Evolutionary conservation across 2,797 vertebrate genomes (phyloP).

Genomic region (Apodemus agrarius): DNA sequence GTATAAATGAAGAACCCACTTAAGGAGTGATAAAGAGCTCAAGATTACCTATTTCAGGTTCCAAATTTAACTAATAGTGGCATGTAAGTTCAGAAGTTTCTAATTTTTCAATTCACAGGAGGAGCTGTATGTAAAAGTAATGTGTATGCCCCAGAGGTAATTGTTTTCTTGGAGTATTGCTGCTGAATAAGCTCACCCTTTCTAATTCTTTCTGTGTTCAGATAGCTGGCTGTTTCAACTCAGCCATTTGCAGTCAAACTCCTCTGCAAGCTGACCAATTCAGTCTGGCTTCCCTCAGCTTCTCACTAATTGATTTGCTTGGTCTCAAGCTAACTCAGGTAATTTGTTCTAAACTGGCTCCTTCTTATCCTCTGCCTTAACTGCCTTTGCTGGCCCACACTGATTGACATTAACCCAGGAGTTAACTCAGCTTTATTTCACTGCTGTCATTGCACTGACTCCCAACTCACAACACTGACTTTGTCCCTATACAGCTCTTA

Average conservation of each 20-base stretch:
- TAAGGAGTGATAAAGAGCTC: not conserved
- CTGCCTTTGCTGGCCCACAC: not conserved
- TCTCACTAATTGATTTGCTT: not conserved
- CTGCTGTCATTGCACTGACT: not conserved
- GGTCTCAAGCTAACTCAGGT: not conserved
- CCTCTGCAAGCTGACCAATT: not conserved
- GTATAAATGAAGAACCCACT: not conserved
- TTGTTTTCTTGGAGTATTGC: not conserved
- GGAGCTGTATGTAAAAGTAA: not conserved
- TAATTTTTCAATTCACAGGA: not conserved
- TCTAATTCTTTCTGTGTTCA: not conserved
- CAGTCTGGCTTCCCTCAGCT: not conserved
- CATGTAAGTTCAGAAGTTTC: constrained; percentile 31
- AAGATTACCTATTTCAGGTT: not conserved
- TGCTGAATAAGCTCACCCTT: not conserved
- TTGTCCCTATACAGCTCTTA: not conserved
- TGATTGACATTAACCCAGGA: not conserved
- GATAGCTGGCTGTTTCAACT: not conserved
- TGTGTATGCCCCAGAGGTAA: not conserved
- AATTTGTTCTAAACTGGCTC: not conserved
- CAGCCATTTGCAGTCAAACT: not conserved
- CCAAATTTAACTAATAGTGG: not conserved
- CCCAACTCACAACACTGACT: not conserved
- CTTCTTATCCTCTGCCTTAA: not conserved
- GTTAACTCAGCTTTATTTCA: not conserved